Evolutionary conservation across 2,113 vertebrate species (phyloP).

Genomic region (Corythoichthys intestinalis): DNA sequence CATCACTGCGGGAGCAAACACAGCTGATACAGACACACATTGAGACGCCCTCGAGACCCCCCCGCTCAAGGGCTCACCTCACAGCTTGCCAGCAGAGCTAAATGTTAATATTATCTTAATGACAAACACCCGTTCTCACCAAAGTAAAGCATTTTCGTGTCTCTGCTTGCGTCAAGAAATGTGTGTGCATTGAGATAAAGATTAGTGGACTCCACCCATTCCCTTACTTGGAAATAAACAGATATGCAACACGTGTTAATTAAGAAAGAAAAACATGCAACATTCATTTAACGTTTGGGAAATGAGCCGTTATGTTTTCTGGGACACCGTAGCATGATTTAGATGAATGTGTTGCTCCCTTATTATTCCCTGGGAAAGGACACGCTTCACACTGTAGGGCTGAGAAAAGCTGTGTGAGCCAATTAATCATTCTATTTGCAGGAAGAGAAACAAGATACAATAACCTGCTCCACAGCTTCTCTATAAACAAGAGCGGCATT

Average conservation of each 20-base stretch:
- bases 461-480: constrained; percentile 34
- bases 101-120: constrained; percentile 10
- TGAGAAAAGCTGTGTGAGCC: constrained; percentile 8
- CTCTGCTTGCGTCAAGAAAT: constrained; percentile 39
- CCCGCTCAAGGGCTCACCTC: constrained; percentile 6
- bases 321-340: constrained; percentile 13
- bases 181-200: constrained; percentile 58
- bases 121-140: neutral
- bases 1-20: constrained; percentile 34
- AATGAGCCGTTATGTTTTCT: constrained; percentile 12
- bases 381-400: constrained; percentile 14
- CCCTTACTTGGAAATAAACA: constrained; percentile 31
- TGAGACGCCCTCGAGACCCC: constrained; percentile 42
- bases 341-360: constrained; percentile 37
- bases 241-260: neutral
- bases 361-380: constrained; percentile 39
- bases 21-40: constrained; percentile 43
- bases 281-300: constrained; percentile 11
- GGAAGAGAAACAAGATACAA: constrained; percentile 35
- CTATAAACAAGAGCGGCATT: constrained; percentile 25
- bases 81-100: constrained; percentile 11
- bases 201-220: constrained; percentile 53
- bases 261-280: neutral
- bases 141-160: constrained; percentile 13
- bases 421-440: constrained; percentile 52